Evolutionary conservation across 2,888 invertebrate species (phyloP).

Genomic region (Agrochola macilenta): DNA sequence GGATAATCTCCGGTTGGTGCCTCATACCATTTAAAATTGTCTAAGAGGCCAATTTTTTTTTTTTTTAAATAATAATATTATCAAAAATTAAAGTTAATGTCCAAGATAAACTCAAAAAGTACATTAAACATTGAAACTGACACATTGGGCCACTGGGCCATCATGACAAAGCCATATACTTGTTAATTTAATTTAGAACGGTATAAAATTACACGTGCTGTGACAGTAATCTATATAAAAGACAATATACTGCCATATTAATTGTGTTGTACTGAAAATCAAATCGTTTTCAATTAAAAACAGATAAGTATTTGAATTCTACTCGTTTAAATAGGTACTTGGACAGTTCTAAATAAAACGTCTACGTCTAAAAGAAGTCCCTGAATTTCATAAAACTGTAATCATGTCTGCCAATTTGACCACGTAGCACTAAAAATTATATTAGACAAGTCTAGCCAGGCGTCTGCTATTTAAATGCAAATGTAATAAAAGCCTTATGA

Average conservation of each 20-base stretch:
- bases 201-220: not conserved
- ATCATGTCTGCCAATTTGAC: not conserved
- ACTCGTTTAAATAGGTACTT: no score
- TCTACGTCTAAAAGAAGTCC: not conserved
- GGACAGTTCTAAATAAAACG: not conserved
- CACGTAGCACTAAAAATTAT: constrained; percentile 2
- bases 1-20: no score
- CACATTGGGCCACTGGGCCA: no score
- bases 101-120: no score
- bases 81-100: no score
- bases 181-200: no score
- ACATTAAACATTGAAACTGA: no score
- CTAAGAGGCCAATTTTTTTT: no score
- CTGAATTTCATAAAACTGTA: not conserved
- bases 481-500: constrained; percentile 3
- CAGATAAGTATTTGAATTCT: not conserved
- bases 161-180: no score
- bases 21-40: no score
- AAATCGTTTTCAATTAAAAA: not conserved
- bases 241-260: not conserved
- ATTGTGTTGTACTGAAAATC: not conserved
- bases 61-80: no score
- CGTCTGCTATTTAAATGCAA: constrained; percentile 29
- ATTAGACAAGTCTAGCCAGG: constrained; percentile 20
- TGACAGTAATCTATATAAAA: not conserved